Evolutionary conservation across 2,797 vertebrate species (phyloP).

Genomic region (Rhyacichthys aspro): DNA sequence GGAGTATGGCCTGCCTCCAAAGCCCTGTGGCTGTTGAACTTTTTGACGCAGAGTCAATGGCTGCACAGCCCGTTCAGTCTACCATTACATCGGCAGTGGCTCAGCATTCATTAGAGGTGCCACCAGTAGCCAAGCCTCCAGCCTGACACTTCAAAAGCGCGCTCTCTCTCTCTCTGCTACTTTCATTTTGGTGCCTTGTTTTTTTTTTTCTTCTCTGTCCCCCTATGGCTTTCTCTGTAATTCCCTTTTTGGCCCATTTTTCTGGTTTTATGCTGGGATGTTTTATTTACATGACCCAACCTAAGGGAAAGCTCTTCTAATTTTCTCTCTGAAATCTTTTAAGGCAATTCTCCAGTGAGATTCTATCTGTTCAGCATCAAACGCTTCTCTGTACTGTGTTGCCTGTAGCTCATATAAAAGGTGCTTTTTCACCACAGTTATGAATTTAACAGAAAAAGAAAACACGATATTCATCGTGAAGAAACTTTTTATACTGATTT

Average conservation of each 20-base stretch:
- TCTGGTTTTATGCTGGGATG: not conserved
- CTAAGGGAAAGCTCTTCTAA: conserved; percentile 4
- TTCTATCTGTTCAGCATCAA: not conserved
- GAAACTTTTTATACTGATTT: too few relatives aligned
- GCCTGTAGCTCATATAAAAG: too few relatives aligned
- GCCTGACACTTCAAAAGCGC: conserved; percentile 64
- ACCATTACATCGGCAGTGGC: conserved; percentile 29
- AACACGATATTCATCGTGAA: too few relatives aligned
- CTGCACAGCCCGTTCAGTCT: conserved; percentile 64
- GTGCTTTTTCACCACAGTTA: not conserved
- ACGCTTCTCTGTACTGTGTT: not conserved
- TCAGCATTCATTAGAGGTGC: conserved; percentile 60
- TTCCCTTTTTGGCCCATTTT: conserved; percentile 4
- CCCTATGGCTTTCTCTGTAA: not conserved
- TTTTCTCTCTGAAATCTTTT: conserved; percentile 25
- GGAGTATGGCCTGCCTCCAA: conserved; percentile 67
- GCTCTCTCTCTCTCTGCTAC: conserved; percentile 5
- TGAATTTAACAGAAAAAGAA: too few relatives aligned
- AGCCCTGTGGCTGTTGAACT: conserved; percentile 75
- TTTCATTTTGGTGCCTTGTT: too few relatives aligned
- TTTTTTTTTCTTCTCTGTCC: conserved; percentile 1
- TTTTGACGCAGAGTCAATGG: conserved; percentile 75
- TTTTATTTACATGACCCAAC: conserved; percentile 5
- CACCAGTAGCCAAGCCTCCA: conserved; percentile 61
- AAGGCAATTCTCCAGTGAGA: not conserved